Percentiles rank a stretch among this genome's conserved stretches.
Conservation (phyloP, 2,113 vertebrate genomes). For the Chloebia gouldiae region DNA sequence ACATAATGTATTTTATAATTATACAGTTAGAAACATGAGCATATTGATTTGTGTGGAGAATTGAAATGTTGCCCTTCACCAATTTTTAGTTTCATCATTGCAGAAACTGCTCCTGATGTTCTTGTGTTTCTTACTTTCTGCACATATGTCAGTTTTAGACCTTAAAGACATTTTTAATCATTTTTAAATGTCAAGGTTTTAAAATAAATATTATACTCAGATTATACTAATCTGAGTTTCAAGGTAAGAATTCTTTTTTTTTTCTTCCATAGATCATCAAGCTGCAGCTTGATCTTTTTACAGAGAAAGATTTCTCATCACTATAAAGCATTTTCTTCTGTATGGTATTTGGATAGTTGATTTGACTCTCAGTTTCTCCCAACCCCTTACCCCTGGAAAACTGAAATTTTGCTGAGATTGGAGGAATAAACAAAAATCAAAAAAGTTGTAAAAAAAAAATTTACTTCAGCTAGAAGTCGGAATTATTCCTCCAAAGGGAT, state of each 20-base stretch:
- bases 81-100: not conserved
- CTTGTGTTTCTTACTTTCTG: not conserved
- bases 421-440: not conserved
- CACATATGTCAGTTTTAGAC: not conserved
- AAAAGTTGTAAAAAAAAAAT: not conserved
- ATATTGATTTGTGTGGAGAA: not conserved
- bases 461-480: not conserved
- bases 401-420: not conserved
- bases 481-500: not conserved
- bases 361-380: not conserved
- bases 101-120: not conserved
- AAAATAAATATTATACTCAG: not conserved
- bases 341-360: not conserved
- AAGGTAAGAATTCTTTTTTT: not conserved
- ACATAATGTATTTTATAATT: slow-evolving; percentile 16
- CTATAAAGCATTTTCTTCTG: not conserved
- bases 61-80: not conserved
- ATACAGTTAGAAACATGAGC: not conserved
- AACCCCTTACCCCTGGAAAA: not conserved
- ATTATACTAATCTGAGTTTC: not conserved
- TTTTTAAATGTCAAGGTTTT: not conserved
- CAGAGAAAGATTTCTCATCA: not conserved
- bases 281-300: not conserved
- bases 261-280: not conserved
- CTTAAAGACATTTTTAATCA: not conserved